Percentiles rank a stretch among this genome's conserved stretches.
Conservation (phyloP, 2,888 invertebrate species). For the Dolomedes plantarius region DNA sequence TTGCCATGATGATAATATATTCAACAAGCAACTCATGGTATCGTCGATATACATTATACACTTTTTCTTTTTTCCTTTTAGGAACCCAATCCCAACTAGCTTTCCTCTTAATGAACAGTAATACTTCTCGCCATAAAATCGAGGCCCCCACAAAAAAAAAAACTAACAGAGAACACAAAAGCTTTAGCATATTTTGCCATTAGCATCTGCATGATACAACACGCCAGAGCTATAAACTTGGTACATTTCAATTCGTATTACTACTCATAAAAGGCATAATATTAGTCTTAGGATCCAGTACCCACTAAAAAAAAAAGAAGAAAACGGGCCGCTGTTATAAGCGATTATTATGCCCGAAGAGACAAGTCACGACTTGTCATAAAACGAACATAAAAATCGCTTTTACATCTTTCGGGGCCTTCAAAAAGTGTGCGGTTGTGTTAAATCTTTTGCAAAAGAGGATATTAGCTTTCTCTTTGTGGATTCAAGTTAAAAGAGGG, state of each 20-base stretch:
- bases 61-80: neutral
- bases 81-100: no score
- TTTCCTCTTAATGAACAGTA: conserved; percentile 24
- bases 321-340: conserved; percentile 44
- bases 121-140: conserved; percentile 34
- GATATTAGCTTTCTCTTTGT: conserved; percentile 7
- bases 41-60: neutral
- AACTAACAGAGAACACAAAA: neutral
- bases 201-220: conserved; percentile 61
- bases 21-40: conserved; percentile 19
- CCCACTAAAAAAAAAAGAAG: neutral
- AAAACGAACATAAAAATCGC: conserved; percentile 36
- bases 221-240: conserved; percentile 46
- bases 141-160: conserved; percentile 20
- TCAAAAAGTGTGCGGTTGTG: neutral
- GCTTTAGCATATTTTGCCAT: conserved; percentile 35
- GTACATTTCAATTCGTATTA: conserved; percentile 66
- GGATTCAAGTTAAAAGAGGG: neutral
- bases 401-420: neutral
- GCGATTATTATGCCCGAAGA: conserved; percentile 37
- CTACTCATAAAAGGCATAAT: conserved; percentile 55
- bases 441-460: conserved; percentile 4
- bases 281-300: conserved; percentile 33
- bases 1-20: conserved; percentile 20
- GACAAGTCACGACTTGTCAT: conserved; percentile 45